phyloP scores from a whole-genome alignment of 2,797 vertebrate genomes.

The Cyclopterus lumpus region DNA sequence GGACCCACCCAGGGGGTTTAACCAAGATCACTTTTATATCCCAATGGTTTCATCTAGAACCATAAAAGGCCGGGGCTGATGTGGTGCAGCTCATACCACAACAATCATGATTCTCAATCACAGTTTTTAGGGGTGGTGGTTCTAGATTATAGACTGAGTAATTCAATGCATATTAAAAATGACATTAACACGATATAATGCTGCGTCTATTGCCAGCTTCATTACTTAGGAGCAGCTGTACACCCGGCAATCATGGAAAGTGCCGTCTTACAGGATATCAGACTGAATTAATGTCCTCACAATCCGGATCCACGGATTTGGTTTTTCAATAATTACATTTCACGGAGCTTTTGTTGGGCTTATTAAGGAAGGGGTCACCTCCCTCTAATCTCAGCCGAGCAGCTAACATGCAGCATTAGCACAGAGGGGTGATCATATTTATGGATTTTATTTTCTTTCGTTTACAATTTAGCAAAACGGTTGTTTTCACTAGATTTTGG shows the following conservation, averaged over 20 bases:
- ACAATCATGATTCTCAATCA: too few species aligned
- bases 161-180: background rate
- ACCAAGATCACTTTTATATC: too few species aligned
- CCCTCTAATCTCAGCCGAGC: conserved; percentile 22
- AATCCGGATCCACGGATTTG: conserved; percentile 81
- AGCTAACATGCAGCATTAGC: conserved; percentile 17
- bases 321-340: conserved; percentile 56
- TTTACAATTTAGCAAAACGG: background rate
- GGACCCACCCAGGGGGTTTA: too few species aligned
- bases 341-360: conserved; percentile 27
- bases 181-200: background rate
- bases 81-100: too few species aligned
- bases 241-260: conserved; percentile 74
- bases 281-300: conserved; percentile 61
- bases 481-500: too few species aligned
- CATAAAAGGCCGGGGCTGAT: too few species aligned
- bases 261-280: conserved; percentile 72
- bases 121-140: too few species aligned
- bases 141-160: background rate
- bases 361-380: conserved; percentile 45
- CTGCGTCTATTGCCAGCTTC: background rate
- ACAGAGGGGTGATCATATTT: background rate
- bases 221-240: conserved; percentile 43
- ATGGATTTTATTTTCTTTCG: background rate
- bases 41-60: too few species aligned